Evolutionary conservation across 1,140 invertebrate species (phyloP), one percentile per base, ranked within the genome.

Genomic region (Papilio machaon): DNA sequence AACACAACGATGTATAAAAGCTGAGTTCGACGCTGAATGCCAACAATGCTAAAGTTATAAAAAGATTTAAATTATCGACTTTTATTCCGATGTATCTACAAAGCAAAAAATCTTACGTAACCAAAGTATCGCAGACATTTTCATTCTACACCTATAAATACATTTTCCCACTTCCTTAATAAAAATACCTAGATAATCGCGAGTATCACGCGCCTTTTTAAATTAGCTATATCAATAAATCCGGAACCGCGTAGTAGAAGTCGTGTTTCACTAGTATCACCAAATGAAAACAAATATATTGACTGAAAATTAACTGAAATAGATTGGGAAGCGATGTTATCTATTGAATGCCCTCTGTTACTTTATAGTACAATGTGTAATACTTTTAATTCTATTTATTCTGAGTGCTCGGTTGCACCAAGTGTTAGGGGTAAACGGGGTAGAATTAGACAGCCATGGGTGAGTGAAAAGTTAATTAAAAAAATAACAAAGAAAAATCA

Each of bases 11-110:
- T 79, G 81, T 76, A 19, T 78, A 78, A 81, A 82, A 82, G 80
- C 83, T 83, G 80, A 76, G 83, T 82, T 80, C 75, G 81, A 83
- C 73, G 80, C 80, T 78, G 77, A 80, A 86, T 83, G 82, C 82
- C 85, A 85, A 86, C 84, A 84, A 84, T 83, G 82, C 82, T 83
- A 80, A 81, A 83, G 74, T 74, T 64, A 76, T 76, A 80, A 83
- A 74, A 80, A 85, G 80, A 70, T 74, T 79, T 82, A 80, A 70
- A 79, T 75, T 52, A 64, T 79, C 43, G 30, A 77, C 35, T 78
- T 58, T 52, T 76, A 60, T 78, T 78, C 54, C 23, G 49, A 58
- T 78, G 52, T 78, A 30, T 74, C 54, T 74, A 64, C 73, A 78
- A 47, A 76, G 76, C 70, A 78, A 80, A 82, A 82, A 46, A 46